Conservation (phyloP, 2,113 vertebrate genomes). For the Semicossyphus pulcher region DNA sequence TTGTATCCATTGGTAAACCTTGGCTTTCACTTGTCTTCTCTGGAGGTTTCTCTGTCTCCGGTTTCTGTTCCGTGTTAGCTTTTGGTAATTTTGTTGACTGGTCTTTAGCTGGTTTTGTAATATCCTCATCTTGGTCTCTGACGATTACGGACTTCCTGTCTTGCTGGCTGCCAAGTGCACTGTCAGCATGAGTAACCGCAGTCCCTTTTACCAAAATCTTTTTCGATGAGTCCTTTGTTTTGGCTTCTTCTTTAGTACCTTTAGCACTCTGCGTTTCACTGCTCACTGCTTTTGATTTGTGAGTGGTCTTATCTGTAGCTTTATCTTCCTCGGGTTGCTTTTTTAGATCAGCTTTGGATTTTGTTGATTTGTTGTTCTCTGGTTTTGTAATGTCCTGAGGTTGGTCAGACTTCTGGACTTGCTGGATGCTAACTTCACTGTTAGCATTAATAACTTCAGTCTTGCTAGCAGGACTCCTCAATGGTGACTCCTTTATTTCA, state of each 20-base stretch:
- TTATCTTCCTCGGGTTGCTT: not conserved
- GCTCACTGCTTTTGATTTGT: too few relatives aligned
- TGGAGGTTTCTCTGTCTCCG: not conserved
- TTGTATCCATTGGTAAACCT: not conserved
- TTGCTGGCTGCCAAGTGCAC: not conserved
- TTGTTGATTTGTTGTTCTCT: not conserved
- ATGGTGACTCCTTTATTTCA: not conserved
- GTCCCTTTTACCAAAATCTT: not conserved
- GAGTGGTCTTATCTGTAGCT: conserved; percentile 1
- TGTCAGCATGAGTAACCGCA: not conserved
- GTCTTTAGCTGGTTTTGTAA: not conserved
- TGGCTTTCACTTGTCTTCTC: not conserved
- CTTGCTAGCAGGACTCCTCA: not conserved
- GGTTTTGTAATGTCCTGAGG: not conserved
- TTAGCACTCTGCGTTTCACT: conserved; percentile 1
- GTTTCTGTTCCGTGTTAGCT: not conserved
- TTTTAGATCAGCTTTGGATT: not conserved
- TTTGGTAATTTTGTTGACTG: not conserved
- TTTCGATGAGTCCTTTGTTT: not conserved
- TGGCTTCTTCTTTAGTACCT: not conserved
- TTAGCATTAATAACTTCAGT: not conserved
- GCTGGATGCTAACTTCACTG: not conserved
- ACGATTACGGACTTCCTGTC: not conserved
- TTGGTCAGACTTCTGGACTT: not conserved
- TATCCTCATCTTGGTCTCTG: not conserved